Conservation (phyloP, 2,113 vertebrate species). For the Helogale parvula region DNA sequence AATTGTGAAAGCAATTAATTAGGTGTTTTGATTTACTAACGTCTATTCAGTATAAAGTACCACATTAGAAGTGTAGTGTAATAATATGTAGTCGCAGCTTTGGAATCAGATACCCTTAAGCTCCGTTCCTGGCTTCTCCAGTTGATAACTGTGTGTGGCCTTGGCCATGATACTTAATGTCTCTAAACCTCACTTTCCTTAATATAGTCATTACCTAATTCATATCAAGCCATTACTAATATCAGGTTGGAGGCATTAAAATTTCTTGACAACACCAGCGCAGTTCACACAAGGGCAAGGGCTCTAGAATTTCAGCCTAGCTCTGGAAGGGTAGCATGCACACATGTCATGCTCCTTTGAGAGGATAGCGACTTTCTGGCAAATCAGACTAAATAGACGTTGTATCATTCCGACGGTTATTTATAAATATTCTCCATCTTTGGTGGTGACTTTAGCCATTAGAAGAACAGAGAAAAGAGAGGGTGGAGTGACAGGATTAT, state of each 20-base stretch:
- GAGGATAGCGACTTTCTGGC: neutral
- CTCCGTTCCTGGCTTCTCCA: neutral
- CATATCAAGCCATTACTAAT: neutral
- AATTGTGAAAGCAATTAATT: neutral
- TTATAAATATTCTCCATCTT: slow-evolving; percentile 24
- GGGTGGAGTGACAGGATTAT: neutral
- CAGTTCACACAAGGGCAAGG: neutral
- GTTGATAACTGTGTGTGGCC: neutral
- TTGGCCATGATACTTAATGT: neutral
- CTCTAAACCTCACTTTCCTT: neutral
- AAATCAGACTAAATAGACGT: neutral
- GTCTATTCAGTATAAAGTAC: neutral
- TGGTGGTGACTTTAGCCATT: neutral
- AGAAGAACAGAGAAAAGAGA: neutral
- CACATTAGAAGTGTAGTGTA: neutral
- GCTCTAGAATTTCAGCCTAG: neutral
- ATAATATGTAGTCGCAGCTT: neutral
- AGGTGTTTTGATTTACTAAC: neutral
- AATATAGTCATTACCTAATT: neutral
- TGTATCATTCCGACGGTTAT: neutral
- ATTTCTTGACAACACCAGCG: neutral
- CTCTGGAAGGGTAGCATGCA: neutral
- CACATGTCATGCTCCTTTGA: neutral
- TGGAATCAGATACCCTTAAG: neutral
- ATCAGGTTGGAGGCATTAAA: neutral